Base-by-base conservation (phyloP, 1,140 invertebrate genomes). In the Portunus trituberculatus region DNA sequence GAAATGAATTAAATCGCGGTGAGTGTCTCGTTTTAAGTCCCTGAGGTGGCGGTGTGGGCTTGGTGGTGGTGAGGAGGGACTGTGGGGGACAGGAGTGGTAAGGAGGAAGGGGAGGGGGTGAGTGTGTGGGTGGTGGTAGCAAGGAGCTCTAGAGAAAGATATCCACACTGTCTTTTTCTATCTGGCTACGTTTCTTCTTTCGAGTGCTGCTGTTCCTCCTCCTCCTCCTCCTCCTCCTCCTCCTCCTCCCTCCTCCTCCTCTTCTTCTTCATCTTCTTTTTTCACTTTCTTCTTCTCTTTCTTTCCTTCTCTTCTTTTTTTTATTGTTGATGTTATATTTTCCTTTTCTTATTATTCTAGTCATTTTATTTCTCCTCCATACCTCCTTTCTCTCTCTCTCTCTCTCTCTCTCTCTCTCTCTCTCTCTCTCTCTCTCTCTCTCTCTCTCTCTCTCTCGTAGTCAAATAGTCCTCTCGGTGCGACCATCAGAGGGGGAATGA, bases 401-500 rank as follows among this genome's bases (percentile, higher is more conserved):
- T 84, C n/a, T 28, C 83, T 32, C 83, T 84, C 83, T 32, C n/a
- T 84, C 83, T 29, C 83, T 32, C 83, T 84, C 83, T 32, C 31
- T 28, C 83, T 84, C 83, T 84, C 83, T 32, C 83, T 32, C 83
- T 84, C 31, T 32, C 52, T 32, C 83, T 32, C 31, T 84, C 83
- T 32, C 83, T 84, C 83, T 29, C 31, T 28, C 28, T 84, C 28
- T 84, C 83, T 25, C 14, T 12, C 0, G 28, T 84, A 84, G 83
- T 84, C 83, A 84, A 32, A 84, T 84, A 84, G n/a, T 84, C n/a
- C 83, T 32, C 28, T 29, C n/a, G 31, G 28, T 16, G 31, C 83
- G 83, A 84, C 83, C 83, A 84, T 28, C 12, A 84, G 83, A 84
- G 31, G 83, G 83, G 76, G 83, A 32, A 29, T 12, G 83, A 84